These are phyloP conservation scores for Campylorhamphus procurvoides DNA, from an alignment of 2,113 vertebrate genomes.

Conservation along the genomic window DNA sequence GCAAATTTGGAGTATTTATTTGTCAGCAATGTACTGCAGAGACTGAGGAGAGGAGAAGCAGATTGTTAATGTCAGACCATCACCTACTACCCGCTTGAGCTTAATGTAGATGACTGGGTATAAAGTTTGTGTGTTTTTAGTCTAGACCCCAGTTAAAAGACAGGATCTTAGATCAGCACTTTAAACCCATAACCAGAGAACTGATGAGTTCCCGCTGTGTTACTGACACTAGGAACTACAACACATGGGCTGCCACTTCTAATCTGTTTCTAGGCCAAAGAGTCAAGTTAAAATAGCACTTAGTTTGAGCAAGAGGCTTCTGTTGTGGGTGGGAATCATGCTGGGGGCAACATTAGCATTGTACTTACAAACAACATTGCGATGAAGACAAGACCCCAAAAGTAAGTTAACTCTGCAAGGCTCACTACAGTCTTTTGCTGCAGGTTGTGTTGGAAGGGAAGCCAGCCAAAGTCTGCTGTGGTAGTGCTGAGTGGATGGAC, in stretches of 20 bases:
- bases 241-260: neutral
- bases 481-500: neutral
- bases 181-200: neutral
- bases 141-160: neutral
- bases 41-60: neutral
- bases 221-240: neutral
- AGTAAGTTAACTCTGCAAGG: conserved; percentile 4
- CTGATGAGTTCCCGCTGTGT: neutral
- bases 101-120: neutral
- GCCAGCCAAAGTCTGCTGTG: neutral
- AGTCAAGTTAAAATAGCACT: conserved; percentile 38
- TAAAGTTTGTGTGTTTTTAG: neutral
- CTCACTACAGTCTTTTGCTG: neutral
- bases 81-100: neutral
- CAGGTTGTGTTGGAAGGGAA: neutral
- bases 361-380: neutral
- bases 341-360: neutral
- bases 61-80: accelerated
- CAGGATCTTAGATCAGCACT: neutral
- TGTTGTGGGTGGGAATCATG: conserved; percentile 10
- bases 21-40: neutral
- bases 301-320: conserved; percentile 26
- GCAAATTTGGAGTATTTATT: neutral
- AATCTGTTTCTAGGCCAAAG: conserved; percentile 14
- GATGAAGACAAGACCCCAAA: neutral